phyloP scores from a whole-genome alignment of 2,888 invertebrate species.

The Kryphioiulus occultus region DNA sequence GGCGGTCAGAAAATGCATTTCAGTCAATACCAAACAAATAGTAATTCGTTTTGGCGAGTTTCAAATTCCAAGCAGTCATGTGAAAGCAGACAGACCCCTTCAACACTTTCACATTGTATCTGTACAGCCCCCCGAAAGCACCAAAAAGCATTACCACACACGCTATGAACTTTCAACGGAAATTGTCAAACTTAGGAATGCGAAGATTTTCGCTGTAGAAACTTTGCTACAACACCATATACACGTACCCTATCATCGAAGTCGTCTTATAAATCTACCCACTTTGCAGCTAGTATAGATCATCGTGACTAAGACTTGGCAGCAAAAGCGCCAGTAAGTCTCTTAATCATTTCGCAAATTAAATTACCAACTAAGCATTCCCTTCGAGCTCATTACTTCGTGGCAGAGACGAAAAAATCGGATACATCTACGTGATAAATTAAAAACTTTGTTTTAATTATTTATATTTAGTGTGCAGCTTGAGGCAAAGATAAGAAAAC shows the following conservation, averaged over 20 bases:
- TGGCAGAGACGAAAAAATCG: background rate
- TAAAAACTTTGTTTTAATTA: constrained; percentile 21
- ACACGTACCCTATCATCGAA: too few relatives aligned
- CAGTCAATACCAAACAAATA: constrained; percentile 34
- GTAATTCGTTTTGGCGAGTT: constrained; percentile 47
- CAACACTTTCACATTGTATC: background rate
- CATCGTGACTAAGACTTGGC: constrained; percentile 20
- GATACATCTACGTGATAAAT: background rate
- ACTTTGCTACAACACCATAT: background rate
- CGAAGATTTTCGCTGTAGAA: background rate
- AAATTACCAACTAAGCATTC: constrained; percentile 33
- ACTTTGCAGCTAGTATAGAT: constrained; percentile 23
- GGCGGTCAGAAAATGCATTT: constrained; percentile 41
- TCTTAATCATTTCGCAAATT: constrained; percentile 32
- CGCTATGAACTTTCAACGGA: background rate
- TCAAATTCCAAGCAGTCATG: constrained; percentile 44
- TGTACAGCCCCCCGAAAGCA: background rate
- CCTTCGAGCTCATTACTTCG: constrained; percentile 19
- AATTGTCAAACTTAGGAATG: constrained; percentile 33
- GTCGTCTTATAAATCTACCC: background rate
- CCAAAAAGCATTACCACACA: background rate
- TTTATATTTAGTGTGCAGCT: background rate
- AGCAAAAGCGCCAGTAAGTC: constrained; percentile 12
- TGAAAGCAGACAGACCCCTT: background rate
- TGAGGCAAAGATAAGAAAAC: constrained; percentile 1